Percentiles rank a stretch among this genome's conserved stretches.
These are phyloP conservation scores for Boleophthalmus pectinirostris DNA, from an alignment of 2,113 vertebrate species.

Conservation along the genomic window DNA sequence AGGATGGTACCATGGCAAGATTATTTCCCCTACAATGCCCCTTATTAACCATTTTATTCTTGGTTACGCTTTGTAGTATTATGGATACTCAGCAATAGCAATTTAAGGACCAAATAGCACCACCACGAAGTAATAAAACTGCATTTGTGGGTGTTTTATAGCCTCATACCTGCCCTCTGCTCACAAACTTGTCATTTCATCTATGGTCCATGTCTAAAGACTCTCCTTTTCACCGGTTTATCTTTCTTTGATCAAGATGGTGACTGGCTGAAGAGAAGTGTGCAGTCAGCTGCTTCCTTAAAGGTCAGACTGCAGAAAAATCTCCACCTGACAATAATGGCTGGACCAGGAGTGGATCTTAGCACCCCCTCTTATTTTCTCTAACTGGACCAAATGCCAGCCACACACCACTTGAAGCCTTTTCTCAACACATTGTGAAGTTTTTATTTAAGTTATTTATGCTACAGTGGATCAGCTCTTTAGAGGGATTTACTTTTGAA, in stretches of 20 bases:
- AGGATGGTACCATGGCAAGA: neutral
- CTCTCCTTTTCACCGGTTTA: constrained; percentile 58
- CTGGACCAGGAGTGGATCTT: constrained; percentile 50
- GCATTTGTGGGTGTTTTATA: neutral
- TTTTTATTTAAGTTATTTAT: constrained; percentile 37
- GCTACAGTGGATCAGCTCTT: constrained; percentile 24
- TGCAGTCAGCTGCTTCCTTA: constrained; percentile 65
- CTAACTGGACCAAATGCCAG: constrained; percentile 69
- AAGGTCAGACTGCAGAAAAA: constrained; percentile 64
- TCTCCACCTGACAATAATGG: constrained; percentile 54
- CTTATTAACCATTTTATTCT: neutral
- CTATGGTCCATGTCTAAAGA: constrained; percentile 49
- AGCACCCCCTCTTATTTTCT: constrained; percentile 47
- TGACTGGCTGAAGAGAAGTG: constrained; percentile 51
- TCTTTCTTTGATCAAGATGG: constrained; percentile 52
- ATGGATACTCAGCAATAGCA: too few relatives aligned
- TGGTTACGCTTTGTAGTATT: neutral
- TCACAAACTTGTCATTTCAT: constrained; percentile 28
- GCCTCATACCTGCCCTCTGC: constrained; percentile 11
- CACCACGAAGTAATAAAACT: constrained; percentile 5
- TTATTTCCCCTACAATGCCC: neutral
- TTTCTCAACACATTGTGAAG: constrained; percentile 21
- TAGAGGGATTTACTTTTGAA: constrained; percentile 26
- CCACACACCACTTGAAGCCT: constrained; percentile 27
- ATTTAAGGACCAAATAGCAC: too few relatives aligned